phyloP scores from a whole-genome alignment of 2,888 invertebrate species.

The Thera obeliscata region DNA sequence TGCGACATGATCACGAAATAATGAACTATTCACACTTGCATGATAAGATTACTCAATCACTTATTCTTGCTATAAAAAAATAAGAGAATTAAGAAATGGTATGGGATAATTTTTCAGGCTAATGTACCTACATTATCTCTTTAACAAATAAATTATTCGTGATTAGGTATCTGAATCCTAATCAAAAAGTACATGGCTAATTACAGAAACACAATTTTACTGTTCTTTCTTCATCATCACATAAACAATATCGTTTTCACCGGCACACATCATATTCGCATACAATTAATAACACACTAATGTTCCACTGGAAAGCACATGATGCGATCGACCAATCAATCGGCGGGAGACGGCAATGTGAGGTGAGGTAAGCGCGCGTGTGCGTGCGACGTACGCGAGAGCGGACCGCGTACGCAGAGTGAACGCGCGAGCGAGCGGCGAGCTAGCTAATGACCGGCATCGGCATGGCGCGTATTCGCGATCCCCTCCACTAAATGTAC shows the following conservation, averaged over 20 bases:
- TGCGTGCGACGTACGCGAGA: slow-evolving; percentile 36
- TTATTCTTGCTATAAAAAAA: slow-evolving; percentile 5
- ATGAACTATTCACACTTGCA: slow-evolving; percentile 56
- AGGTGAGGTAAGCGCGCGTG: slow-evolving; percentile 26
- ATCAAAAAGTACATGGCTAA: slow-evolving; percentile 21
- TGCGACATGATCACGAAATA: slow-evolving; percentile 67
- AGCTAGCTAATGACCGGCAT: slow-evolving; percentile 80
- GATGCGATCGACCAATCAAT: slow-evolving; percentile 55
- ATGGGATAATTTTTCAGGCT: background rate
- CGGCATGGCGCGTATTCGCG: slow-evolving; percentile 80
- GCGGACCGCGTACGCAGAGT: slow-evolving; percentile 59
- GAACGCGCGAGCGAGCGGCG: slow-evolving; percentile 76
- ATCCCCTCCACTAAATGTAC: slow-evolving; percentile 76
- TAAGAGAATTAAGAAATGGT: background rate
- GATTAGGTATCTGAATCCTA: slow-evolving; percentile 26
- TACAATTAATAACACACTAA: slow-evolving; percentile 41
- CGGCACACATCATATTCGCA: slow-evolving; percentile 38
- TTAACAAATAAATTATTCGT: background rate
- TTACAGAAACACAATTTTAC: slow-evolving; percentile 26
- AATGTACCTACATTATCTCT: background rate
- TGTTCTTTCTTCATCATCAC: slow-evolving; percentile 11
- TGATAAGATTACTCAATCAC: slow-evolving; percentile 42
- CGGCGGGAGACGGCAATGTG: slow-evolving; percentile 40
- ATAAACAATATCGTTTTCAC: slow-evolving; percentile 34
- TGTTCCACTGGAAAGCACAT: slow-evolving; percentile 54